Evolutionary conservation across 2,888 invertebrate genomes (phyloP).

Genomic region (Euzophera pinguis): DNA sequence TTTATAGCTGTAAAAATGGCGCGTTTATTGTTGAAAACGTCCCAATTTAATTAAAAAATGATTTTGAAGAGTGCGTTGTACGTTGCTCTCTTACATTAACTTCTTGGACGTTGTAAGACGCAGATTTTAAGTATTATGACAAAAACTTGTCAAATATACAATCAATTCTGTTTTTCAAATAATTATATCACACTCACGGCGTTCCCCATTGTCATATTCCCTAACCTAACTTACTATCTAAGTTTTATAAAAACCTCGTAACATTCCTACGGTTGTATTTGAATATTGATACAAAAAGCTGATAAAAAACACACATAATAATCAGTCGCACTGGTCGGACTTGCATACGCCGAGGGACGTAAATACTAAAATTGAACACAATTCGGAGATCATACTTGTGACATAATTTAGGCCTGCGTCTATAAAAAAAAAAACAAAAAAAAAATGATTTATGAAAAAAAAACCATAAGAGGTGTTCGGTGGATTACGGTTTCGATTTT

Average conservation of each 20-base stretch:
- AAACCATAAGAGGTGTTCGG: no score
- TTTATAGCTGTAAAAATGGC: no score
- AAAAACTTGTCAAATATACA: no score
- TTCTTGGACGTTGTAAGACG: no score
- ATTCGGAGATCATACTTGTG: conserved; percentile 36
- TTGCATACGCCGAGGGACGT: conserved; percentile 29
- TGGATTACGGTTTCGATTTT: no score
- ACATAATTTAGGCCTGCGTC: conserved; percentile 18
- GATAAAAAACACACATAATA: conserved; percentile 35
- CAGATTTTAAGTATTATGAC: no score
- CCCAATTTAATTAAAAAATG: no score
- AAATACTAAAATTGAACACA: conserved; percentile 43
- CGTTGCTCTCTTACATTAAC: no score
- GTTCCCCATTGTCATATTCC: conserved; percentile 13
- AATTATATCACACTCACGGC: neutral
- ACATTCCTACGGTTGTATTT: conserved; percentile 41
- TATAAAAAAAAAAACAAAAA: neutral
- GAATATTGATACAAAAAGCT: conserved; percentile 55
- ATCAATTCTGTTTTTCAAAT: no score
- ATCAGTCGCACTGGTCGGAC: conserved; percentile 57
- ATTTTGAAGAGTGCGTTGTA: no score
- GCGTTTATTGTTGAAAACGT: no score
- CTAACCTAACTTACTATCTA: conserved; percentile 45
- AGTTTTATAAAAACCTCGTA: conserved; percentile 48
- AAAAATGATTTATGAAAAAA: neutral